phyloP scores from a whole-genome alignment of 2,888 invertebrate genomes.

The Drosophila birchii region DNA sequence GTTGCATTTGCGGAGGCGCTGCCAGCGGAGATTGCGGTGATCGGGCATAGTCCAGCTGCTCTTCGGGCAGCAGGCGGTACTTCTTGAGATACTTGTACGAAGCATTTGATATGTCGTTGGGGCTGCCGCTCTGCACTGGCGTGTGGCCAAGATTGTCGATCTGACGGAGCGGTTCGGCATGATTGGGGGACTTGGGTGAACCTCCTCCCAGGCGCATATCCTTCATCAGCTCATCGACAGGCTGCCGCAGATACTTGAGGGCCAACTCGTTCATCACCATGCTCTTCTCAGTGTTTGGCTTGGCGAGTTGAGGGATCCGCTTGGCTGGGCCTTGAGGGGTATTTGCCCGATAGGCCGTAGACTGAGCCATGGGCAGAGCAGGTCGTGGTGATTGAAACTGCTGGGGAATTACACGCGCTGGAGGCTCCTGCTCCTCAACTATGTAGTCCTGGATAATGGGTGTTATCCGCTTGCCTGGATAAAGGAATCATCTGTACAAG shows the following conservation, averaged over 20 bases:
- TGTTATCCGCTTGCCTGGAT: slow-evolving; percentile 46
- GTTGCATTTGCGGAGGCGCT: slow-evolving; percentile 40
- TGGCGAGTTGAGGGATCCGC: slow-evolving; percentile 41
- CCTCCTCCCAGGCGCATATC: slow-evolving; percentile 60
- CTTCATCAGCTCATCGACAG: slow-evolving; percentile 76
- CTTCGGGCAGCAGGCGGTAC: slow-evolving; percentile 81
- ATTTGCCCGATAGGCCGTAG: slow-evolving; percentile 73
- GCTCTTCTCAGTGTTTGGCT: slow-evolving; percentile 80
- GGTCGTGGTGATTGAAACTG: slow-evolving; percentile 62
- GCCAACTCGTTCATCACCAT: slow-evolving; percentile 83
- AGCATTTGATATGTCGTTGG: slow-evolving; percentile 81
- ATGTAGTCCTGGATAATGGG: slow-evolving; percentile 65
- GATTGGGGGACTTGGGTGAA: slow-evolving; percentile 24
- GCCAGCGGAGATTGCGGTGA: slow-evolving; percentile 22
- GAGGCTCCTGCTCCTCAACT: slow-evolving; percentile 61
- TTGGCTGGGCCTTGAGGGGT: slow-evolving; percentile 61
- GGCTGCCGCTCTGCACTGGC: slow-evolving; percentile 49
- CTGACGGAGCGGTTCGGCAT: slow-evolving; percentile 57
- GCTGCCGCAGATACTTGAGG: slow-evolving; percentile 81
- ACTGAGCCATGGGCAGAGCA: slow-evolving; percentile 72
- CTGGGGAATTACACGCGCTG: slow-evolving; percentile 31
- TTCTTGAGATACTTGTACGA: slow-evolving; percentile 83
- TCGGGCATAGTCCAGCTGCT: slow-evolving; percentile 50
- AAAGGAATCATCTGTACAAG: not conserved
- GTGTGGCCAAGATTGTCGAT: slow-evolving; percentile 70